phyloP scores from a whole-genome alignment of 2,888 invertebrate genomes.

The Oxyteleia sp. region DNA sequence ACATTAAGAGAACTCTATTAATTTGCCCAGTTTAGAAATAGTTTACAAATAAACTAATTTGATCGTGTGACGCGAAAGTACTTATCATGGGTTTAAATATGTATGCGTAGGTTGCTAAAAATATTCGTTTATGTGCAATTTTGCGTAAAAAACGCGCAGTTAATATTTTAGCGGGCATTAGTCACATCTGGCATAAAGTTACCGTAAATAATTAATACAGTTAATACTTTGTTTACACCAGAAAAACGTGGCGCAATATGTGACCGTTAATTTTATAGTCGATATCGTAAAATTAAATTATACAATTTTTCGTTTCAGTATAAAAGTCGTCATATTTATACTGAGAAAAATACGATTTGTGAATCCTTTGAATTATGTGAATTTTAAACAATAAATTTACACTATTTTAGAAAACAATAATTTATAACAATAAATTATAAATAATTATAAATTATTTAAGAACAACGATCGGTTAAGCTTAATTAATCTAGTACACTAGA shows the following conservation, averaged over 20 bases:
- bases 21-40: constrained; percentile 24
- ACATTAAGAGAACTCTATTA: constrained; percentile 25
- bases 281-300: no score
- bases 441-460: no score
- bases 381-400: no score
- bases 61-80: constrained; percentile 1
- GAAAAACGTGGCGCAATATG: background rate
- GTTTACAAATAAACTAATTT: constrained; percentile 16
- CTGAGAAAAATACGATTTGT: no score
- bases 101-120: constrained; percentile 2
- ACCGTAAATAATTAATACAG: background rate
- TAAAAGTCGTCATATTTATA: no score
- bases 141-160: background rate
- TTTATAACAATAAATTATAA: no score
- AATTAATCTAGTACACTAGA: no score
- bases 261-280: no score
- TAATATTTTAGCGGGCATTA: background rate
- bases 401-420: no score
- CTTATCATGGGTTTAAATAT: constrained; percentile 9
- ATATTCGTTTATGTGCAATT: constrained; percentile 1
- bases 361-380: no score
- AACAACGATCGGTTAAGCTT: no score
- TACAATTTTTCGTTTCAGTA: no score
- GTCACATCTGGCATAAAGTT: background rate
- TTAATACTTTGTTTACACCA: background rate